These are phyloP conservation scores for Diglossa cyanea DNA, from an alignment of 2,797 vertebrate genomes.

Conservation along the genomic window DNA sequence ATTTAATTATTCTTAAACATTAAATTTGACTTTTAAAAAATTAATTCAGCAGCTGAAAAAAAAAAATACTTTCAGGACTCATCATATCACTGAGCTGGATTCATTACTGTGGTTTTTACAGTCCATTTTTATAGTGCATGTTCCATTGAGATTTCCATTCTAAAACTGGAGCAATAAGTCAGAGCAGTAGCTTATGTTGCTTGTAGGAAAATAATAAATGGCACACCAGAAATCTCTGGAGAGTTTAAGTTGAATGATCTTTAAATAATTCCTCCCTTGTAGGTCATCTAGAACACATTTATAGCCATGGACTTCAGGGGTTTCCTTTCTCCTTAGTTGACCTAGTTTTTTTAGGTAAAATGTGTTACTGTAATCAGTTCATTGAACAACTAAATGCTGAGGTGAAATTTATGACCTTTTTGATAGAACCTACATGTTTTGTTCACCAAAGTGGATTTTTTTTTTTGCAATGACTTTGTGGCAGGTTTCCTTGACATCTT, in stretches of 20 bases:
- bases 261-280: constrained; percentile 24
- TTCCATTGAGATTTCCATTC: constrained; percentile 3
- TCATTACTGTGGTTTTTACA: background rate
- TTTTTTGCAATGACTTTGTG: background rate
- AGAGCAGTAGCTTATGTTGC: background rate
- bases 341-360: background rate
- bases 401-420: background rate
- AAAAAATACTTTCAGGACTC: background rate
- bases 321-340: constrained; percentile 15
- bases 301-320: background rate
- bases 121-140: background rate
- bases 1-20: background rate
- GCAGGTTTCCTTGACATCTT: background rate
- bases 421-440: background rate
- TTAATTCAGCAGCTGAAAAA: background rate
- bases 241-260: background rate
- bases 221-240: background rate
- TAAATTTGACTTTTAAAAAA: background rate
- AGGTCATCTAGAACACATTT: background rate
- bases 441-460: background rate
- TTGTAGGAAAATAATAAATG: constrained; percentile 31
- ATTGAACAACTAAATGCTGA: background rate
- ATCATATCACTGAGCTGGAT: background rate
- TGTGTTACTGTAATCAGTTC: background rate
- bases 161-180: constrained; percentile 5